These are phyloP conservation scores for Bujurquina vittata DNA, from an alignment of 2,113 vertebrate genomes.

Conservation along the genomic window DNA sequence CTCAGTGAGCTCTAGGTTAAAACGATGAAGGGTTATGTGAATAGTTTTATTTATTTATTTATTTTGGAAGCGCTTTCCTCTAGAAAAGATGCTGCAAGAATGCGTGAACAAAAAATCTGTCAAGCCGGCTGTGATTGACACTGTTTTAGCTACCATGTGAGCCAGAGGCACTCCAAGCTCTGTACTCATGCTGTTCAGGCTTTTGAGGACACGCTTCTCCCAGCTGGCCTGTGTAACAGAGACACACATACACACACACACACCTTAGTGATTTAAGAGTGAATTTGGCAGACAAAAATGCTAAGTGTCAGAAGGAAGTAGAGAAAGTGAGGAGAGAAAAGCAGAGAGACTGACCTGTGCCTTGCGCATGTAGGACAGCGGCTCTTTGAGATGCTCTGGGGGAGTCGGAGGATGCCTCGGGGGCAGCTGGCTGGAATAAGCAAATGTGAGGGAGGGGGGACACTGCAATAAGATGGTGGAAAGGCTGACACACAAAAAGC, in stretches of 20 bases:
- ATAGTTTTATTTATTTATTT: too few relatives aligned
- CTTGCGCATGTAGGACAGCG: constrained; percentile 94
- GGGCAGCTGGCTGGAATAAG: constrained; percentile 83
- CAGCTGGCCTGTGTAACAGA: constrained; percentile 87
- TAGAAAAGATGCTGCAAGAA: neutral
- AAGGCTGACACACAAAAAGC: neutral
- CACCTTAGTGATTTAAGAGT: constrained; percentile 11
- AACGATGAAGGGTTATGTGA: neutral
- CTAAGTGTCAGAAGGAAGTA: neutral
- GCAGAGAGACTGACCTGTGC: constrained; percentile 88
- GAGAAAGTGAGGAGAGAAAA: constrained; percentile 45
- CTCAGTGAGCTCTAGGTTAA: neutral
- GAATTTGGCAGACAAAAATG: neutral
- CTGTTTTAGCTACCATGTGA: constrained; percentile 84
- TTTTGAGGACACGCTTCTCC: constrained; percentile 97
- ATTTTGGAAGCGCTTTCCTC: neutral
- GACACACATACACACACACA: constrained; percentile 1
- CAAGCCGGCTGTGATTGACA: neutral
- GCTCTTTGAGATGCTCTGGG: constrained; percentile 92
- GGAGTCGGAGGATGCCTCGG: constrained; percentile 85
- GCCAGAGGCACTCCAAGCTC: constrained; percentile 93
- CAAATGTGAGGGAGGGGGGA: constrained; percentile 7
- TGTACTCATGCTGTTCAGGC: constrained; percentile 97
- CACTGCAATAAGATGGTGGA: neutral
- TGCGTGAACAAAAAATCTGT: neutral